Conservation (phyloP, 2,888 invertebrate genomes). For the Prenolepis imparis region DNA sequence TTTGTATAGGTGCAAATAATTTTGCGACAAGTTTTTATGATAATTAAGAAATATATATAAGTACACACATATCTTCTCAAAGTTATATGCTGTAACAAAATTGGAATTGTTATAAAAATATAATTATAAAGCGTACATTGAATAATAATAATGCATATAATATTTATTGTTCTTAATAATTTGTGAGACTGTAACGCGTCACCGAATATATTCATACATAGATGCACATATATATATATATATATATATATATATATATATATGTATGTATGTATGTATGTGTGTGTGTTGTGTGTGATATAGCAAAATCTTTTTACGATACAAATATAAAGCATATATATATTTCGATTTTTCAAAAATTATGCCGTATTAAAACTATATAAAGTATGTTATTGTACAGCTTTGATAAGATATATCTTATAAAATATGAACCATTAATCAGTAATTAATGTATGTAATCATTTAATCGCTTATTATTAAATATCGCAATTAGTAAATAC, state of each 20-base stretch:
- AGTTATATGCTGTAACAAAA: not conserved
- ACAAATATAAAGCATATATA: slow-evolving; percentile 77
- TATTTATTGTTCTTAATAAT: slow-evolving; percentile 72
- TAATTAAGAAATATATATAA: not conserved
- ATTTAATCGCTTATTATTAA: slow-evolving; percentile 23
- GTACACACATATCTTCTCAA: not conserved
- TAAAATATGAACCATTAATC: slow-evolving; percentile 59
- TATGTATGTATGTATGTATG: slow-evolving; percentile 8
- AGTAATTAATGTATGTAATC: slow-evolving; percentile 18
- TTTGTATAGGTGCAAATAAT: slow-evolving; percentile 7
- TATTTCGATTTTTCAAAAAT: slow-evolving; percentile 43
- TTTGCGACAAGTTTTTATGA: not conserved
- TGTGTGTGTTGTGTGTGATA: slow-evolving; percentile 68
- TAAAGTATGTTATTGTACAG: slow-evolving; percentile 3
- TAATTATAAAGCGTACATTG: not conserved
- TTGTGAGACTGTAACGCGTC: slow-evolving; percentile 63
- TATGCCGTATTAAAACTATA: slow-evolving; percentile 48
- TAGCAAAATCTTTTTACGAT: slow-evolving; percentile 79
- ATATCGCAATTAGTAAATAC: slow-evolving; percentile 27
- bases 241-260: slow-evolving; percentile 53
- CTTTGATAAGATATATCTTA: slow-evolving; percentile 35
- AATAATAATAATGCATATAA: slow-evolving; percentile 59
- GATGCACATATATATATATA: slow-evolving; percentile 49
- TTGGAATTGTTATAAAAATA: not conserved
- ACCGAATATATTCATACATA: slow-evolving; percentile 54